Conservation (phyloP, 1,140 invertebrate genomes). For the Panagrolaimus sp. region DNA sequence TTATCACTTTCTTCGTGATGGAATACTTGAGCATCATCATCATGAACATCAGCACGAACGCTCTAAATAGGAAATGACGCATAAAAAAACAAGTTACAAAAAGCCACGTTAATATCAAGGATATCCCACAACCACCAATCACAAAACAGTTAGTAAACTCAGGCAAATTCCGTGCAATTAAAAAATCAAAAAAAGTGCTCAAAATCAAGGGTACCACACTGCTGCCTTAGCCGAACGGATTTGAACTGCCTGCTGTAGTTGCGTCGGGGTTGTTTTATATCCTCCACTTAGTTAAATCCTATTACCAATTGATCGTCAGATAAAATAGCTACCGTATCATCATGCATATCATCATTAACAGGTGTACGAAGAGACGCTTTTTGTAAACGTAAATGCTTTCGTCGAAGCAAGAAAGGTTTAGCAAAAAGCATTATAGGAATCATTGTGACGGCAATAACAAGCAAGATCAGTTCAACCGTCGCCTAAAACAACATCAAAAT, state of each 20-base stretch:
- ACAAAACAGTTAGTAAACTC: not conserved
- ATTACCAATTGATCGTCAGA: not conserved
- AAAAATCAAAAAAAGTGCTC: slow-evolving; percentile 8
- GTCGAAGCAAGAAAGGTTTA: slow-evolving; percentile 68
- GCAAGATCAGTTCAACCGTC: slow-evolving; percentile 67
- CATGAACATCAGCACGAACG: slow-evolving; percentile 52
- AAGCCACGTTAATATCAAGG: too few species aligned
- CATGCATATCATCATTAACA: not conserved
- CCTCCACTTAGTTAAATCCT: not conserved
- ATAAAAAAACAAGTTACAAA: slow-evolving; percentile 2
- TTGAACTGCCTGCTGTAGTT: slow-evolving; percentile 4
- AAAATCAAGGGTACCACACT: slow-evolving; percentile 1
- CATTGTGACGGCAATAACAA: slow-evolving; percentile 72
- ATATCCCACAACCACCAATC: not conserved
- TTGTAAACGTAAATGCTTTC: slow-evolving; percentile 15
- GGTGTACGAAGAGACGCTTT: not conserved
- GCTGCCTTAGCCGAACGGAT: not conserved
- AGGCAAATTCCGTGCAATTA: not conserved
- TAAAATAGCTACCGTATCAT: slow-evolving; percentile 22
- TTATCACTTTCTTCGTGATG: slow-evolving; percentile 29
- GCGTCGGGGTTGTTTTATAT: not conserved
- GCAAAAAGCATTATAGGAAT: slow-evolving; percentile 85
- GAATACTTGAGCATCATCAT: slow-evolving; percentile 53
- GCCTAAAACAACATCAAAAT: slow-evolving; percentile 45
- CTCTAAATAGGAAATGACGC: slow-evolving; percentile 43